phyloP scores from a whole-genome alignment of 2,888 invertebrate genomes.

The Acrobasis consociella region DNA sequence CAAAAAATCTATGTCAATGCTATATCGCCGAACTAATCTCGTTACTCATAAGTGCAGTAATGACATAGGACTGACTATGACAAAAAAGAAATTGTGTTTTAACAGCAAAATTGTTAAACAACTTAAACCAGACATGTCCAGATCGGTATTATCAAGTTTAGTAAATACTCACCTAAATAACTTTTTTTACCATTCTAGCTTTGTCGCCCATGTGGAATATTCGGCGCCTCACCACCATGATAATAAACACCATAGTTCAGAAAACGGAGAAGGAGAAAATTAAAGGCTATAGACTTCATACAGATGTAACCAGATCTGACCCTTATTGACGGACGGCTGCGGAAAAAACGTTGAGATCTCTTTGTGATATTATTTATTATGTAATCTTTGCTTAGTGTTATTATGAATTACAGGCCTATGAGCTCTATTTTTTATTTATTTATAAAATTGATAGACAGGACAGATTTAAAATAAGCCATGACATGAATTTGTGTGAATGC shows the following conservation, averaged over 20 bases:
- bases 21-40: no score
- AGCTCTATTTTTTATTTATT: not conserved
- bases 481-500: no score
- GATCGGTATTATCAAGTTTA: not conserved
- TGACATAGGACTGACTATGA: no score
- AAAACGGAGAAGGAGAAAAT: not conserved
- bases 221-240: constrained; percentile 39
- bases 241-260: constrained; percentile 21
- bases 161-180: not conserved
- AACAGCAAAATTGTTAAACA: no score
- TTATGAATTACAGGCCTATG: constrained; percentile 1
- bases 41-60: no score
- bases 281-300: not conserved
- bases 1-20: no score
- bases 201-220: constrained; percentile 44
- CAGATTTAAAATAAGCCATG: no score
- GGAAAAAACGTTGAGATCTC: constrained; percentile 6
- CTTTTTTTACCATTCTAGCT: constrained; percentile 33
- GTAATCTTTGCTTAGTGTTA: not conserved
- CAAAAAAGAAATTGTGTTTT: no score
- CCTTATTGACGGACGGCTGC: not conserved
- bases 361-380: constrained; percentile 10
- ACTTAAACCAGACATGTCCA: no score
- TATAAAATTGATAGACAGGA: not conserved
- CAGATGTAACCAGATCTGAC: no score